Evolutionary conservation across 2,797 vertebrate genomes (phyloP), one percentile per base, ranked within the genome.

Genomic region (Loriculus beryllinus): DNA sequence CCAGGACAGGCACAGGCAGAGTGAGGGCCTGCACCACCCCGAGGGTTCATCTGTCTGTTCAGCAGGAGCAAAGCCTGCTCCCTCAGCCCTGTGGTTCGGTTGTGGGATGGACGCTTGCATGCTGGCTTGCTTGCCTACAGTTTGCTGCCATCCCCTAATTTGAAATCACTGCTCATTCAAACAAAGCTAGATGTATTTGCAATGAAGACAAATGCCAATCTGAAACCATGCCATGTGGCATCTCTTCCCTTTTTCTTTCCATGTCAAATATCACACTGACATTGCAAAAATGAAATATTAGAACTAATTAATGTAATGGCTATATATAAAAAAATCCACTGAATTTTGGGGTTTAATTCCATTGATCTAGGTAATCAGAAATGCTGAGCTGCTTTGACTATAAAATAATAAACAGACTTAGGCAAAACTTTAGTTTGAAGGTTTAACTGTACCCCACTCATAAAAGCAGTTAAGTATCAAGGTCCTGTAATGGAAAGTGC

Each of bases 101-200:
- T 57, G 31, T 1, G 2, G 57, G 18, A 63, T 2, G 23, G 31
- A 48, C 1, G 22, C 47, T 19, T 83, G 87, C 19, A 48, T 1
- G 2, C 20, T 90, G 68, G 19, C 59, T 74, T 33, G 37, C 56
- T 40, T 60, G 40, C 17, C 42, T 25, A 40, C 15, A 75, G 39
- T 40, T 74, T 91, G 31, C 57, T 92, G 64, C 65, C 76, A 62
- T 78, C 25, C 16, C 3, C 45, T 52, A 37, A 60, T 70, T 56
- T 85, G 60, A 92, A 93, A 94, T 60, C 81, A 63, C 40, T 74
- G 68, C 14, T 78, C 51, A 56, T 51, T 87, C 56, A 70, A 82
- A 91, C 33, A 81, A 78, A 93, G 33, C 23, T 56, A 72, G 21
- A 68, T 62, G 19, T 81, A 69, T 75, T 81, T 69, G 40, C 54